Percentiles rank a stretch among this genome's conserved stretches.
These are phyloP conservation scores for Gambusia affinis DNA, from an alignment of 2,113 vertebrate species.

Conservation along the genomic window DNA sequence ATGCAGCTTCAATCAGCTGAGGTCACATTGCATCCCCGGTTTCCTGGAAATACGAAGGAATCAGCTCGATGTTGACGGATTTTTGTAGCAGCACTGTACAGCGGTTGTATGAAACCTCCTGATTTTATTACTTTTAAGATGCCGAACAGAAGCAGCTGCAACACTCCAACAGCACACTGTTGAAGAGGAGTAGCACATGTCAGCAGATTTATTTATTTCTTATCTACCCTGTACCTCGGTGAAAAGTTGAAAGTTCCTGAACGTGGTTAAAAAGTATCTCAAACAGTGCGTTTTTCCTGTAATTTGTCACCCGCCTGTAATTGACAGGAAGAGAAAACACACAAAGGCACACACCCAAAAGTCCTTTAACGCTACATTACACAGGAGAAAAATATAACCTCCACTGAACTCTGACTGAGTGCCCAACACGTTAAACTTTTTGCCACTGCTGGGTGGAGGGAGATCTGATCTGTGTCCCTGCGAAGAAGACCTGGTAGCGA, in stretches of 20 bases:
- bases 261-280: too few species aligned
- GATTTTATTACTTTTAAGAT: not conserved
- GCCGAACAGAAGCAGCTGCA: not conserved
- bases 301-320: not conserved
- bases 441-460: conserved; percentile 73
- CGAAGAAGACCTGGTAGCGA: conserved; percentile 95
- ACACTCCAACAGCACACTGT: not conserved
- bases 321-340: conserved; percentile 13
- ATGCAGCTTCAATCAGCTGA: not conserved
- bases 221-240: too few species aligned
- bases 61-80: not conserved
- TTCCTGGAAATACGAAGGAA: not conserved
- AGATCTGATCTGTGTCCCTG: conserved; percentile 81
- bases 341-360: conserved; percentile 26
- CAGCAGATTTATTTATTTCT: not conserved
- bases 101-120: not conserved
- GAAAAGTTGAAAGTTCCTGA: too few species aligned
- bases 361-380: not conserved
- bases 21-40: not conserved
- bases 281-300: not conserved
- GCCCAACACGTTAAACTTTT: conserved; percentile 77
- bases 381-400: not conserved
- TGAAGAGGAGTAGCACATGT: not conserved
- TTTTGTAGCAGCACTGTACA: not conserved
- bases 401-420: conserved; percentile 4